phyloP scores from a whole-genome alignment of 2,888 invertebrate genomes.

The Epinotia bilunana region DNA sequence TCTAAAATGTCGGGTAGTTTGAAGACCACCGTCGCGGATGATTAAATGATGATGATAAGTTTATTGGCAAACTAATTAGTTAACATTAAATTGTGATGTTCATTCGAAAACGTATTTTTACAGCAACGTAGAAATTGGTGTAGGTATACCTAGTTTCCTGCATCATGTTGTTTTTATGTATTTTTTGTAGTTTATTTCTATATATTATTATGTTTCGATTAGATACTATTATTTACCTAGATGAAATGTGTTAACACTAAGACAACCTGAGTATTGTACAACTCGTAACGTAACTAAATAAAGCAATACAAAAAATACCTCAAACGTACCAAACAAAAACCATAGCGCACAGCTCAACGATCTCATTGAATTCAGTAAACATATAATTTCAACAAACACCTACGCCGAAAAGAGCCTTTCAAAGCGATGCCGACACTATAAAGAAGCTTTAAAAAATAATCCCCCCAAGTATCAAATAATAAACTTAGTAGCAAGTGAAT shows the following conservation, averaged over 20 bases:
- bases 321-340: background rate
- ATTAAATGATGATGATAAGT: slow-evolving; percentile 15
- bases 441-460: slow-evolving; percentile 70
- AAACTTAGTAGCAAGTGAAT: slow-evolving; percentile 84
- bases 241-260: background rate
- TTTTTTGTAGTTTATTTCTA: background rate
- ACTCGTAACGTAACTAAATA: background rate
- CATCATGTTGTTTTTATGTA: too few relatives aligned
- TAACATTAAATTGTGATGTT: background rate
- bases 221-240: background rate
- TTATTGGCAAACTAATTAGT: slow-evolving; percentile 22
- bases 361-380: slow-evolving; percentile 54
- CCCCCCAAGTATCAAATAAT: slow-evolving; percentile 82
- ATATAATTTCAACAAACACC: slow-evolving; percentile 69
- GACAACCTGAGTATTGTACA: background rate
- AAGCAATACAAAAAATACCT: slow-evolving; percentile 19
- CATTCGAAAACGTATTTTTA: background rate
- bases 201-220: background rate
- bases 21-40: slow-evolving; percentile 71
- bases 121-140: background rate
- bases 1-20: slow-evolving; percentile 71
- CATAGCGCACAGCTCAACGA: slow-evolving; percentile 17
- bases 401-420: slow-evolving; percentile 66
- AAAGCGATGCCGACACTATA: slow-evolving; percentile 74
- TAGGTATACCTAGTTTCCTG: too few relatives aligned